Evolutionary conservation across 2,888 invertebrate species (phyloP).

Genomic region (Phania funesta): DNA sequence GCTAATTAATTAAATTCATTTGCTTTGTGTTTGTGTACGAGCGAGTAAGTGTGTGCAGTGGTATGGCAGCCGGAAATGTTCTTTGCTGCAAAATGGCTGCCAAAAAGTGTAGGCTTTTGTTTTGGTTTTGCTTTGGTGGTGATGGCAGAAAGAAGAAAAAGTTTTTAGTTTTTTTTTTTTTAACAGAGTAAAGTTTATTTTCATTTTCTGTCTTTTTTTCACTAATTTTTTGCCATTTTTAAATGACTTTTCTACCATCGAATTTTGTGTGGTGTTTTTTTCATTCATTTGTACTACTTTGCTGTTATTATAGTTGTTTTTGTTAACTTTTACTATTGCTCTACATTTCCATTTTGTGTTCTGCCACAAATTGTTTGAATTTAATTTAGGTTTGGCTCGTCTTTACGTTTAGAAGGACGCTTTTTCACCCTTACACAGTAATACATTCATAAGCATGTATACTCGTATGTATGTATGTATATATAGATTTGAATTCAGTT

Average conservation of each 20-base stretch:
- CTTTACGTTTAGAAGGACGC: slow-evolving; percentile 18
- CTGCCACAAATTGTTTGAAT: slow-evolving; percentile 69
- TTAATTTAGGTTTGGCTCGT: slow-evolving; percentile 66
- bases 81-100: slow-evolving; percentile 60
- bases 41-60: background rate
- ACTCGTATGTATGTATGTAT: no score
- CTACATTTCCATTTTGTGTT: slow-evolving; percentile 67
- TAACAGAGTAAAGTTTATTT: slow-evolving; percentile 33
- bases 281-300: slow-evolving; percentile 14
- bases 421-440: background rate
- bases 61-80: slow-evolving; percentile 53
- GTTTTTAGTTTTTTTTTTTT: slow-evolving; percentile 16
- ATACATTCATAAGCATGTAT: slow-evolving; percentile 9
- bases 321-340: slow-evolving; percentile 61
- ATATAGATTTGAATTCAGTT: slow-evolving; percentile 34
- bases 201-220: background rate
- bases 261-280: slow-evolving; percentile 39
- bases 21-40: background rate
- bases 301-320: slow-evolving; percentile 30
- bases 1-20: slow-evolving; percentile 70
- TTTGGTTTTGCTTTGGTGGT: slow-evolving; percentile 49
- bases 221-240: slow-evolving; percentile 15
- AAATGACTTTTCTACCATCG: slow-evolving; percentile 56
- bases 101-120: slow-evolving; percentile 60
- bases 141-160: slow-evolving; percentile 43